Evolutionary conservation across 64 coral and sea anemone genomes (phyloP).

Genomic region (Stylophora pistillata): DNA sequence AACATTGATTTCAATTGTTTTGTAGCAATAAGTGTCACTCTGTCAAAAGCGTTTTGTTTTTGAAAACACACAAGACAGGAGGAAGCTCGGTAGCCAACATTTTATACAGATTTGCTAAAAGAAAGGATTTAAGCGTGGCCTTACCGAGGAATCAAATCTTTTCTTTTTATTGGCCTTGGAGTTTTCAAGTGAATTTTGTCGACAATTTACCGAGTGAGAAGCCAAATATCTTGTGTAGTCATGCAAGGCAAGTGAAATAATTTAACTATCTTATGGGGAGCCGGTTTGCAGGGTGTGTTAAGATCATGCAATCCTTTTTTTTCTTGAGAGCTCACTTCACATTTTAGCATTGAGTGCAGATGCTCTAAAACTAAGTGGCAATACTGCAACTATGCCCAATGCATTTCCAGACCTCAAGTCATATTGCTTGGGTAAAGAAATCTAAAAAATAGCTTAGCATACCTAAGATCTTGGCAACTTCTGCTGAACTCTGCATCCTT

Average conservation of each 20-base stretch:
- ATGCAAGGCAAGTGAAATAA: slow-evolving; percentile 30
- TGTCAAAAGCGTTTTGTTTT: slow-evolving; percentile 79
- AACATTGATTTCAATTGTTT: not conserved
- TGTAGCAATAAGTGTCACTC: slow-evolving; percentile 49
- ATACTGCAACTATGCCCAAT: no score
- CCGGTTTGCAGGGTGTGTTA: not conserved
- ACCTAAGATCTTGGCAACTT: no score
- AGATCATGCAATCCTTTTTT: not conserved
- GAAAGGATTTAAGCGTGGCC: slow-evolving; percentile 70
- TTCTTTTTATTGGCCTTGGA: slow-evolving; percentile 87
- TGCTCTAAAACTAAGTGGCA: no score
- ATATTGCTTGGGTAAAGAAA: no score
- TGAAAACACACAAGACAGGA: slow-evolving; percentile 98
- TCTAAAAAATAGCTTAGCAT: no score
- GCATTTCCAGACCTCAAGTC: no score
- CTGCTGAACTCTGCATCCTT: no score
- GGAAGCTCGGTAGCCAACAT: slow-evolving; percentile 92
- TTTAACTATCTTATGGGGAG: not conserved
- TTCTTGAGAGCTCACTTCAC: not conserved
- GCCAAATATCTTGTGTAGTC: slow-evolving; percentile 63
- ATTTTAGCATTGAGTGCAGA: not conserved
- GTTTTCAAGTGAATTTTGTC: slow-evolving; percentile 80
- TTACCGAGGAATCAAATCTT: slow-evolving; percentile 59
- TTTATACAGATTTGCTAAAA: slow-evolving; percentile 83
- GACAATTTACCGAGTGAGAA: slow-evolving; percentile 9